Evolutionary conservation across 2,797 vertebrate species (phyloP).

Genomic region (Sebastes ruberrimus): DNA sequence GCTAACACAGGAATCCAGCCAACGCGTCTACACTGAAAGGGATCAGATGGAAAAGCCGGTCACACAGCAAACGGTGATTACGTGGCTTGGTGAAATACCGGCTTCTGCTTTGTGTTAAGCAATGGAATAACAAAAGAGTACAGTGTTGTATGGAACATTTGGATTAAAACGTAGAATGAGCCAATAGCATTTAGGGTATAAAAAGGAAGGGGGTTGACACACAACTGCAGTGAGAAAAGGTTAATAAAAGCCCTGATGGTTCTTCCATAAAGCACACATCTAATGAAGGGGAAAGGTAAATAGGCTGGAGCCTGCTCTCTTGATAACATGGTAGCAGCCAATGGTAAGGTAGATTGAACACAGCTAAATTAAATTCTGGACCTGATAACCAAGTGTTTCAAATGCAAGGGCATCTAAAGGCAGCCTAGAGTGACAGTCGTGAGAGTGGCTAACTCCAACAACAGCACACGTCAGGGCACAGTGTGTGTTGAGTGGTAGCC

Average conservation of each 20-base stretch:
- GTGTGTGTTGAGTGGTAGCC: not conserved
- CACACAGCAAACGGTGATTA: constrained; percentile 13
- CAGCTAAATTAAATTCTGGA: not conserved
- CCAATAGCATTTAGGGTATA: not conserved
- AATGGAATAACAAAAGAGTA: constrained; percentile 24
- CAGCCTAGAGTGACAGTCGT: not conserved
- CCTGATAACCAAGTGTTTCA: constrained; percentile 14
- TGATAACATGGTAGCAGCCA: not conserved
- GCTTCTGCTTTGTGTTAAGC: constrained; percentile 19
- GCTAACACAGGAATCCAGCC: not conserved
- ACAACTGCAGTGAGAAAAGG: not conserved
- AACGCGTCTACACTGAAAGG: not conserved
- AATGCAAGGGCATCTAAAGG: constrained; percentile 3
- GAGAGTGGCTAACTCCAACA: not conserved
- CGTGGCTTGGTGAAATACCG: constrained; percentile 11
- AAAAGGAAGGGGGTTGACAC: not conserved
- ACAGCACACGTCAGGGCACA: not conserved
- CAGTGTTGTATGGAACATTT: constrained; percentile 14
- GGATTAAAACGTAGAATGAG: not conserved
- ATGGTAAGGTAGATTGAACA: not conserved
- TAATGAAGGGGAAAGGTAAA: not conserved
- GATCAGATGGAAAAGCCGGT: constrained; percentile 43
- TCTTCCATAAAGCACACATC: not conserved
- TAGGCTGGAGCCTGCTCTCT: not conserved
- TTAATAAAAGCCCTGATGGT: not conserved